Percentiles rank a stretch among this genome's conserved stretches.
Conservation (phyloP, 2,888 invertebrate species). For the Stomorhina lunata region DNA sequence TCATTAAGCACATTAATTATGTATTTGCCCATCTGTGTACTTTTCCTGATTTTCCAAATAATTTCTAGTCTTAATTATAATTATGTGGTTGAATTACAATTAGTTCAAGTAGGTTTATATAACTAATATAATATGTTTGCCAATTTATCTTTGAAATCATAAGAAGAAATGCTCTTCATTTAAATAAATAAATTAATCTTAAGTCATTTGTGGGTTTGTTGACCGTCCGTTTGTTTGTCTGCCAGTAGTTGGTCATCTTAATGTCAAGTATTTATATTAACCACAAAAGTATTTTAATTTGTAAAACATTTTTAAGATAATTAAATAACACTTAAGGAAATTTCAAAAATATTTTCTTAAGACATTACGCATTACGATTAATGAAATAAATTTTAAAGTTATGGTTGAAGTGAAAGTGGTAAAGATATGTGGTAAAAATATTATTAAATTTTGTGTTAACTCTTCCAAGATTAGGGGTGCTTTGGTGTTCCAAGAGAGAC, state of each 20-base stretch:
- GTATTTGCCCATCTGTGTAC: slow-evolving; percentile 3
- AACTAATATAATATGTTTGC: too few species aligned
- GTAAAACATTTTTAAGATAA: not conserved
- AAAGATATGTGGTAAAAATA: too few species aligned
- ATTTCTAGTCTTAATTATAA: slow-evolving; percentile 5
- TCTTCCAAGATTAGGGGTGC: too few species aligned
- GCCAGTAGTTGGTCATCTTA: slow-evolving; percentile 31
- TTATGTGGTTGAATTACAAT: slow-evolving; percentile 39
- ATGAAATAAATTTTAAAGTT: not conserved
- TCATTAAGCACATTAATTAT: not conserved
- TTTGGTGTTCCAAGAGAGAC: too few species aligned
- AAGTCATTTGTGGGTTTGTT: not conserved
- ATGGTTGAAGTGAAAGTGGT: not conserved
- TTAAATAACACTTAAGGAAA: slow-evolving; percentile 28
- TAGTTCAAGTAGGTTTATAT: slow-evolving; percentile 34
- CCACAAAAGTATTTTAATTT: slow-evolving; percentile 25
- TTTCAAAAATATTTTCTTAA: not conserved
- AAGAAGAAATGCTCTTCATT: not conserved
- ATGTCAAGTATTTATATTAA: slow-evolving; percentile 22
- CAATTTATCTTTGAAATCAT: not conserved
- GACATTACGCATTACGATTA: not conserved
- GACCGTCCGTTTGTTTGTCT: not conserved
- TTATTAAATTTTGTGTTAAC: too few species aligned
- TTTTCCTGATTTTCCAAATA: slow-evolving; percentile 6
- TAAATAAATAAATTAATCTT: slow-evolving; percentile 9